Evolutionary conservation across 1,140 invertebrate species (phyloP).

Genomic region (Drosophila ercepeae): DNA sequence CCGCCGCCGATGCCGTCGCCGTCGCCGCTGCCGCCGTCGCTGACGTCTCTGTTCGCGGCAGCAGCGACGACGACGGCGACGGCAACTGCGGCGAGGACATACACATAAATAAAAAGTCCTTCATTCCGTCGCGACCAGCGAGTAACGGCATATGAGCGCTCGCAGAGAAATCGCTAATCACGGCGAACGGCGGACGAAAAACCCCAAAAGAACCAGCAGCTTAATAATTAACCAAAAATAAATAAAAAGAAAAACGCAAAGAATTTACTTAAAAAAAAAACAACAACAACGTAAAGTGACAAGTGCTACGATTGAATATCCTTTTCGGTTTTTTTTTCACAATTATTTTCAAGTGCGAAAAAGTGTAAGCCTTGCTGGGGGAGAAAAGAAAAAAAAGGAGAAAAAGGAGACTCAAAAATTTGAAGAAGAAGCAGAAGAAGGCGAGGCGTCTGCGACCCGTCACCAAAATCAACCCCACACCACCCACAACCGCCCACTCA

Average conservation of each 20-base stretch:
- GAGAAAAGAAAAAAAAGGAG: not conserved
- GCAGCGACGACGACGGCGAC: constrained; percentile 14
- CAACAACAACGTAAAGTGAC: constrained; percentile 15
- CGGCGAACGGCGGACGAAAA: constrained; percentile 58
- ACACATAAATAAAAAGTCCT: constrained; percentile 84
- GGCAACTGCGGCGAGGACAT: constrained; percentile 69
- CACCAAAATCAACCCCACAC: not conserved
- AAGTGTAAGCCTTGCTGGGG: constrained; percentile 11
- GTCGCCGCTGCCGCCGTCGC: constrained; percentile 18
- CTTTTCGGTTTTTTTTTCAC: constrained; percentile 38
- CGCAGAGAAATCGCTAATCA: constrained; percentile 73
- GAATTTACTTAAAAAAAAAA: no score
- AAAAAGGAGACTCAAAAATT: constrained; percentile 6
- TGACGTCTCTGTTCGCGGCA: constrained; percentile 31
- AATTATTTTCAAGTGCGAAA: constrained; percentile 63
- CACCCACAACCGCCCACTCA: not conserved
- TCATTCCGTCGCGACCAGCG: constrained; percentile 84
- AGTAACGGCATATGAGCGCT: constrained; percentile 81
- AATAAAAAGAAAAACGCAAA: constrained; percentile 12
- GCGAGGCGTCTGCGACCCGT: constrained; percentile 65
- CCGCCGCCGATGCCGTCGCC: constrained; percentile 18
- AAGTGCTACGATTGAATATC: no score
- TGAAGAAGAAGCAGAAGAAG: constrained; percentile 43
- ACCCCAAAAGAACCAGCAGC: constrained; percentile 20
- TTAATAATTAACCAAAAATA: constrained; percentile 20